Conservation (phyloP, 1,140 invertebrate species). For the Drosophila willistoni region DNA sequence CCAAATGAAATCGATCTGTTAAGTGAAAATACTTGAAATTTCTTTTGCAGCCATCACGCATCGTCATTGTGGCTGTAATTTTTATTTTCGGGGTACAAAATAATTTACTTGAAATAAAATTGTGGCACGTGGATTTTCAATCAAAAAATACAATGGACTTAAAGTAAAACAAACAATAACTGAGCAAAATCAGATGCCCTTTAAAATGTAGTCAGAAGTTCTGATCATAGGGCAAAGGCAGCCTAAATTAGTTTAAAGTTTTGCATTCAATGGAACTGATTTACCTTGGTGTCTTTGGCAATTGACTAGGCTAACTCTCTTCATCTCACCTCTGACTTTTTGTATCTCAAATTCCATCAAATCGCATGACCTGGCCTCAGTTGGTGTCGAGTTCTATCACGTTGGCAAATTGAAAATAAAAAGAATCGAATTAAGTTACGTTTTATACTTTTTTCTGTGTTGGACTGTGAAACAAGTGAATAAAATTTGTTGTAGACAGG, state of each 20-base stretch:
- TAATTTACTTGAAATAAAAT: slow-evolving; percentile 56
- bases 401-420: slow-evolving; percentile 38
- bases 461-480: slow-evolving; percentile 25
- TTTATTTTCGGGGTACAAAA: slow-evolving; percentile 20
- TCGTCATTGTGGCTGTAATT: slow-evolving; percentile 22
- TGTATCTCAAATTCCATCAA: not conserved
- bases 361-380: not conserved
- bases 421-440: slow-evolving; percentile 43
- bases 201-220: no score
- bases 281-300: not conserved
- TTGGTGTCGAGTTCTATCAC: slow-evolving; percentile 8
- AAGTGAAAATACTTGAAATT: slow-evolving; percentile 51
- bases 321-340: not conserved
- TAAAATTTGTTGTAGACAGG: slow-evolving; percentile 24
- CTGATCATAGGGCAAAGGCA: no score
- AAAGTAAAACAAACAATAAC: not conserved
- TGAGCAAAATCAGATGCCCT: no score
- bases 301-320: not conserved
- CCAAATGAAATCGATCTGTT: slow-evolving; percentile 11
- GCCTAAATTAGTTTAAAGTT: no score
- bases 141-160: slow-evolving; percentile 35
- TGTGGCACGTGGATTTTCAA: slow-evolving; percentile 35
- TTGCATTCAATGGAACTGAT: no score
- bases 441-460: no score
- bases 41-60: slow-evolving; percentile 11